Evolutionary conservation across 1,140 invertebrate genomes (phyloP).

Genomic region (Caenorhabditis latens): DNA sequence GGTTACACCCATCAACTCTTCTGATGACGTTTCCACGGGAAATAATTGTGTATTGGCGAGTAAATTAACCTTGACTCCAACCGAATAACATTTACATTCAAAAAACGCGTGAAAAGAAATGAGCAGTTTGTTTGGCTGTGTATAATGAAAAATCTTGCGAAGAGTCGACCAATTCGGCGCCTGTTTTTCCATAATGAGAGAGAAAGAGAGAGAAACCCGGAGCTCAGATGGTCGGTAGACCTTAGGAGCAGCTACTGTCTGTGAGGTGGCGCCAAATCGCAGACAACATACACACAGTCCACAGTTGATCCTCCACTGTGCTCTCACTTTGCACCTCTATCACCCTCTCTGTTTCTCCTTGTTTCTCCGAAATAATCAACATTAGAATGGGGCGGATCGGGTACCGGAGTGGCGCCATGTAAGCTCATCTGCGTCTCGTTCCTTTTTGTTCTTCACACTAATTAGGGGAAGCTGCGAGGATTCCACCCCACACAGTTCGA

Average conservation of each 20-base stretch:
- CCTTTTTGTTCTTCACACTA: slow-evolving; percentile 40
- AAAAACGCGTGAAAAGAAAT: too few relatives aligned
- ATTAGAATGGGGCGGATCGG: slow-evolving; percentile 52
- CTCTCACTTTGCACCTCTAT: slow-evolving; percentile 53
- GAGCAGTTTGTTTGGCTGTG: too few relatives aligned
- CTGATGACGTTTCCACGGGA: too few relatives aligned
- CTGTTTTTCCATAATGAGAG: slow-evolving; percentile 32
- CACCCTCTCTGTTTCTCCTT: slow-evolving; percentile 54
- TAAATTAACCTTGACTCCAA: too few relatives aligned
- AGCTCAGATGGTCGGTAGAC: slow-evolving; percentile 23
- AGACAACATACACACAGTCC: slow-evolving; percentile 50
- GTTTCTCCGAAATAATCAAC: slow-evolving; percentile 55
- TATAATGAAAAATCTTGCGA: background rate
- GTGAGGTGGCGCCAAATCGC: slow-evolving; percentile 50
- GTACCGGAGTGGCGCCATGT: slow-evolving; percentile 52
- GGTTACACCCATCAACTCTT: too few relatives aligned
- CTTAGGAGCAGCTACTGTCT: slow-evolving; percentile 24
- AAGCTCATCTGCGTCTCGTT: slow-evolving; percentile 46
- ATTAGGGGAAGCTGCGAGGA: slow-evolving; percentile 29
- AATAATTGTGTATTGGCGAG: too few relatives aligned
- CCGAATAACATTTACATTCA: too few relatives aligned
- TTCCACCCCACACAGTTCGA: background rate
- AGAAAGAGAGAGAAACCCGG: slow-evolving; percentile 21
- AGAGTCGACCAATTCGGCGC: background rate
- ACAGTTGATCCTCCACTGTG: slow-evolving; percentile 24